Evolutionary conservation across 2,113 vertebrate species (phyloP).

Genomic region (Spea multiplicata): DNA sequence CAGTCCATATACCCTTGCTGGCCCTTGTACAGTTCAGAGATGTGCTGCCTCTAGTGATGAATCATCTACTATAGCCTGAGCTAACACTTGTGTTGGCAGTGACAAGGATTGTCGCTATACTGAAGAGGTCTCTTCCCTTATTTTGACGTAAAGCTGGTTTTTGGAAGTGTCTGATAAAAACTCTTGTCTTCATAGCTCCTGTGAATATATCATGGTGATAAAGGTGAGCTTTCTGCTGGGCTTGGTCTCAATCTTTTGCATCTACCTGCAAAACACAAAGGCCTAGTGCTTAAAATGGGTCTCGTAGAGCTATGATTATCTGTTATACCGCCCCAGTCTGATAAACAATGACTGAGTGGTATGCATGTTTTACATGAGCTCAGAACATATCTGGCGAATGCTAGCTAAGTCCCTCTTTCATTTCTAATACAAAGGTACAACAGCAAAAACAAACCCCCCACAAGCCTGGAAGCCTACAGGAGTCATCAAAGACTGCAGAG

Average conservation of each 20-base stretch:
- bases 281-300: not conserved
- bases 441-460: too few species aligned
- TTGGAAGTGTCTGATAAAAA: not conserved
- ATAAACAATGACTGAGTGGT: constrained; percentile 62
- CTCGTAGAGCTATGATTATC: not conserved
- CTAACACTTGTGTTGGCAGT: constrained; percentile 36
- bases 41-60: constrained; percentile 13
- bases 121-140: constrained; percentile 19
- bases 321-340: constrained; percentile 65
- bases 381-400: too few species aligned
- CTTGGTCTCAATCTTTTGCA: too few species aligned
- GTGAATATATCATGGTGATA: too few species aligned
- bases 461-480: too few species aligned
- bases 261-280: too few species aligned
- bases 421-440: too few species aligned
- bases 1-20: too few species aligned
- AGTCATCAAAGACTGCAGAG: too few species aligned
- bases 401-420: too few species aligned
- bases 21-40: constrained; percentile 19
- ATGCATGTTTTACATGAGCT: constrained; percentile 1
- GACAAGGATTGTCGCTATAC: constrained; percentile 42
- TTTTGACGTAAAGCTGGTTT: not conserved
- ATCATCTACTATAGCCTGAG: constrained; percentile 40
- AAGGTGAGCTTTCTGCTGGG: too few species aligned
- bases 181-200: too few species aligned